Evolutionary conservation across 2,888 invertebrate species (phyloP).

Genomic region (Eucera pruinosa): DNA sequence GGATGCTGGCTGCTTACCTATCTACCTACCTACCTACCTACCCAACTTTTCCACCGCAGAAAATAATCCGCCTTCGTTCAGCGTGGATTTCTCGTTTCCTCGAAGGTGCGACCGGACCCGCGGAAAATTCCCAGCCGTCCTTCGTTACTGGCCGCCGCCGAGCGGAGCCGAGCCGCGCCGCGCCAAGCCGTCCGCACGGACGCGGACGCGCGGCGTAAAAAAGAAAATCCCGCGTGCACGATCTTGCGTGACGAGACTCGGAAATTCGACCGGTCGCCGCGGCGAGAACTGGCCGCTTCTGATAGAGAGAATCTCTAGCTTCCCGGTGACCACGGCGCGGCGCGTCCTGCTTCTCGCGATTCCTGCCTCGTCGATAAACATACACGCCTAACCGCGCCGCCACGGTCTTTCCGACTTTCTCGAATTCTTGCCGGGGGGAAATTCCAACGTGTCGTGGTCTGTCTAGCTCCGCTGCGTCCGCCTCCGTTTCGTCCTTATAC

Average conservation of each 20-base stretch:
- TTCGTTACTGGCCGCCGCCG: constrained; percentile 55
- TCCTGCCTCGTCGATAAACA: constrained; percentile 19
- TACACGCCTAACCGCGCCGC: background rate
- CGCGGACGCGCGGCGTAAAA: constrained; percentile 52
- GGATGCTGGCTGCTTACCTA: constrained; percentile 19
- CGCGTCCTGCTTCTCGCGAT: constrained; percentile 30
- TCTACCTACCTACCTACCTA: constrained; percentile 17
- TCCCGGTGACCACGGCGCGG: too few relatives aligned
- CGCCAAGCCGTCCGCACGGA: too few relatives aligned
- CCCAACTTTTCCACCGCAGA: constrained; percentile 35
- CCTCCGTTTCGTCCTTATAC: background rate
- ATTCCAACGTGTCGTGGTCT: constrained; percentile 38
- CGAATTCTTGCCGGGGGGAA: constrained; percentile 42
- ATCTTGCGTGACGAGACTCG: constrained; percentile 70
- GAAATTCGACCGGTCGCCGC: constrained; percentile 53
- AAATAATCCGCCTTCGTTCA: constrained; percentile 42
- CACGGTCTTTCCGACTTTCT: constrained; percentile 34
- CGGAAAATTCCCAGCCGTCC: constrained; percentile 76
- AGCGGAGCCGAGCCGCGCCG: too few relatives aligned
- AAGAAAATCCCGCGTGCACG: constrained; percentile 68
- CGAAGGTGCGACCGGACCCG: constrained; percentile 63
- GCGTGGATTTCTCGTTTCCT: constrained; percentile 47
- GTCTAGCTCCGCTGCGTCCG: background rate
- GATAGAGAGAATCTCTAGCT: constrained; percentile 12
- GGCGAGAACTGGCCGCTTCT: background rate